Percentiles rank a stretch among this genome's conserved stretches.
These are phyloP conservation scores for Meteorus colon DNA, from an alignment of 2,888 invertebrate genomes.

Conservation along the genomic window DNA sequence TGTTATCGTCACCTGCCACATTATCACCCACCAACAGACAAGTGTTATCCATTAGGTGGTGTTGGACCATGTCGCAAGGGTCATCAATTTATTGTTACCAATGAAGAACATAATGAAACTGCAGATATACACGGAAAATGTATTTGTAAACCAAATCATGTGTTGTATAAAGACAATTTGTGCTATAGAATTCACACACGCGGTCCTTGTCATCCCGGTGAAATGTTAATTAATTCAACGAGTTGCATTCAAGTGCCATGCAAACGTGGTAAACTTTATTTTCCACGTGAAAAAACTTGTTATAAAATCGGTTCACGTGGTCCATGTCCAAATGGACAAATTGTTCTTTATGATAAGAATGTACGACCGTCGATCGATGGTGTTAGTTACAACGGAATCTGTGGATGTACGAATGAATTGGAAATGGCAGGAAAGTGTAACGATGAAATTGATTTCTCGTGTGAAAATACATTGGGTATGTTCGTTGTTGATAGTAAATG, in stretches of 20 bases:
- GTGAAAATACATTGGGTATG: constrained; percentile 78
- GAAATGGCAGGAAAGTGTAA: constrained; percentile 64
- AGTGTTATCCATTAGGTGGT: constrained; percentile 85
- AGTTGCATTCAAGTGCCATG: constrained; percentile 84
- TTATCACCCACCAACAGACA: constrained; percentile 80
- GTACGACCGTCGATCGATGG: constrained; percentile 86
- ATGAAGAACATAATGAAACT: constrained; percentile 58
- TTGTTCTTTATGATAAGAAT: constrained; percentile 87
- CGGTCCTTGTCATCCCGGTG: constrained; percentile 82
- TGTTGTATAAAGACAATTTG: constrained; percentile 78
- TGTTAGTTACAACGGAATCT: constrained; percentile 87
- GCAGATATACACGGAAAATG: constrained; percentile 76
- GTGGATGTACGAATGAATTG: constrained; percentile 79
- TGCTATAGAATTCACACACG: constrained; percentile 87
- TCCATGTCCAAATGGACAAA: constrained; percentile 82
- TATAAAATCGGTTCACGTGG: constrained; percentile 86
- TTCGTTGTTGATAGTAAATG: constrained; percentile 82
- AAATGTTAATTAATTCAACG: constrained; percentile 82
- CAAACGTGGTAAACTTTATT: constrained; percentile 83
- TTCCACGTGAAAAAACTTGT: constrained; percentile 83
- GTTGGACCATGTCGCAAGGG: constrained; percentile 85
- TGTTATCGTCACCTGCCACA: constrained; percentile 84
- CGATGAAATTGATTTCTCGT: constrained; percentile 72
- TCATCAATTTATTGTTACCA: constrained; percentile 79
- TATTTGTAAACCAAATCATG: constrained; percentile 81